Evolutionary conservation across 2,888 invertebrate species (phyloP).

Genomic region (Agrenia bidenticulata): DNA sequence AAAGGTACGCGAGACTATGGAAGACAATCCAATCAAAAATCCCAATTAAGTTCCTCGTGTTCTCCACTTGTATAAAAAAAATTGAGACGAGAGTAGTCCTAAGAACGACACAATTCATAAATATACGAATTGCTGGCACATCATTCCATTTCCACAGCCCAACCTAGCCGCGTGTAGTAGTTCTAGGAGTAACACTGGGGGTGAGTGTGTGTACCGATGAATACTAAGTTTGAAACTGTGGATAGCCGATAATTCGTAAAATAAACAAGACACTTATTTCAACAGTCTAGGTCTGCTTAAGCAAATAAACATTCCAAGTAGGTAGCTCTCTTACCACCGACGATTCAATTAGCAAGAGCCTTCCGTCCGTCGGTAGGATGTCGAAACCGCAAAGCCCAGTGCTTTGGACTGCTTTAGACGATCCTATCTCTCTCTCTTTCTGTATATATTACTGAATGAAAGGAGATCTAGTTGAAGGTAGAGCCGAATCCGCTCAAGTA

Average conservation of each 20-base stretch:
- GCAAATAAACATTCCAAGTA: neutral
- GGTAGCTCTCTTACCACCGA: conserved; percentile 5
- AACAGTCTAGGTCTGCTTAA: neutral
- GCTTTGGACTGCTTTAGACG: too few species aligned
- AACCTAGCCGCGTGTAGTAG: too few species aligned
- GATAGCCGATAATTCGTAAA: neutral
- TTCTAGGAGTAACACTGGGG: too few species aligned
- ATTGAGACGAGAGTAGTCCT: neutral
- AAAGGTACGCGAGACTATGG: neutral
- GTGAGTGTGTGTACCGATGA: neutral
- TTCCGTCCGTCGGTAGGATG: neutral
- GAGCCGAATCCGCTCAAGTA: neutral
- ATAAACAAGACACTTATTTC: neutral
- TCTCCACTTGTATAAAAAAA: neutral
- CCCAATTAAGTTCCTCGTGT: neutral
- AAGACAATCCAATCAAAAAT: conserved; percentile 1
- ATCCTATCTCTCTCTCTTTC: too few species aligned
- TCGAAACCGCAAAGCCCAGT: neutral
- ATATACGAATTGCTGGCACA: too few species aligned
- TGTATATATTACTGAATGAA: neutral
- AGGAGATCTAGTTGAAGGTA: neutral
- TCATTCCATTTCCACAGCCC: too few species aligned
- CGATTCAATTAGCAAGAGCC: conserved; percentile 1
- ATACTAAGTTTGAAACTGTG: neutral
- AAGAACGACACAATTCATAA: neutral